Evolutionary conservation across 1,140 invertebrate species (phyloP), one percentile per base, ranked within the genome.

Genomic region (Thrips palmi): DNA sequence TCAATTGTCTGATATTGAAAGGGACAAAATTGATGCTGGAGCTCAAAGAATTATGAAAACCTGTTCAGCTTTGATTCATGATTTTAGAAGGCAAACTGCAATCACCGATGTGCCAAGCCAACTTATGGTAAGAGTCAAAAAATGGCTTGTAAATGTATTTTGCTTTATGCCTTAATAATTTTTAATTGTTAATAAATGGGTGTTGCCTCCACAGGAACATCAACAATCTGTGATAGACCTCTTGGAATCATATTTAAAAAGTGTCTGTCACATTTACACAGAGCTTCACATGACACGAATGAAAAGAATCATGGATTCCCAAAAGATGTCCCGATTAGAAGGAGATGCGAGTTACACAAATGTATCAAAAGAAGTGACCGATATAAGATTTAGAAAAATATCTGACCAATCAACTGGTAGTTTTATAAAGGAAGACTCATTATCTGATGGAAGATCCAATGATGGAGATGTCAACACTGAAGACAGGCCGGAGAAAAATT

Each of bases 281-380:
- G 81, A 91, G 58, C 76, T 88, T 44, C 85, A 79, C 58, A 81
- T 83, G 1, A 70, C 91, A 25, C 56, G 86, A 42, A 74, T 88
- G 0, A 88, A 91, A 54, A 63, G 80, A 52, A 73, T 75, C 3
- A 57, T 89, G 17, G 85, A 92, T 51, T 71, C 74, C 40, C 73
- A 83, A 51, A 81, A 77, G 56, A 64, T 92, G 45, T 67, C 76
- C 0, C 76, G 73, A 49, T 51, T 89, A 29, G 69, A 75, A 49
- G 44, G 63, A 0, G 60, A 57, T 37, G 49, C 44, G 38, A 41
- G 30, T 11, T 44, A 49, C 12, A 44, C 47, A 28, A 47, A 27
- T 18, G 22, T 41, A 12, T 37, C 39, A 11, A 45, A 52, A 3
- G 44, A 43, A 20, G 33, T 27, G n/a, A 44, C 25, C 2, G 7